These are phyloP conservation scores for Vidua macroura DNA, from an alignment of 2,113 vertebrate genomes.

Conservation along the genomic window DNA sequence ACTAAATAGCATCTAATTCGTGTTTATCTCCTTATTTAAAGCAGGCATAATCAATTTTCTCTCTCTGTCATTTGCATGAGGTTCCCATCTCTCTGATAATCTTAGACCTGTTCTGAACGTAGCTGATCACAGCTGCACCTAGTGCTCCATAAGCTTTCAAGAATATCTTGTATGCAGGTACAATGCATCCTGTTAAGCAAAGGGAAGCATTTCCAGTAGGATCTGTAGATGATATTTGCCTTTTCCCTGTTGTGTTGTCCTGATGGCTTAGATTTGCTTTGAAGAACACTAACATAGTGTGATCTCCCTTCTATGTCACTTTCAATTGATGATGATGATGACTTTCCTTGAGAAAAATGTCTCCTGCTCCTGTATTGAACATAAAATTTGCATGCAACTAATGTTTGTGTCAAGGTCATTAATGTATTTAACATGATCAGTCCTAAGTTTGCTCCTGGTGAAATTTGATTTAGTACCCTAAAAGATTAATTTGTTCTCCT, in stretches of 20 bases:
- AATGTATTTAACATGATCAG: neutral
- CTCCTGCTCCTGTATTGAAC: neutral
- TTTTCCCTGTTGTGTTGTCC: neutral
- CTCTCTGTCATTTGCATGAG: neutral
- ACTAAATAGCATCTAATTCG: neutral
- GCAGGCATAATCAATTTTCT: neutral
- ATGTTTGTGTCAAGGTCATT: neutral
- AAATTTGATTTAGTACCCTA: neutral
- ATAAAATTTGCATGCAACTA: neutral
- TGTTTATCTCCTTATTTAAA: conserved; percentile 9
- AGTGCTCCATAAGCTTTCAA: neutral
- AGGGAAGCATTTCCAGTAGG: neutral
- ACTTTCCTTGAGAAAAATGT: neutral
- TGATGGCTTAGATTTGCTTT: neutral
- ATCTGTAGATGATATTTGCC: neutral
- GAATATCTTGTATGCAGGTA: neutral
- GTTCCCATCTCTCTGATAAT: neutral
- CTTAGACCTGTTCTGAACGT: neutral
- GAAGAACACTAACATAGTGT: neutral
- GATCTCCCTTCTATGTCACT: neutral
- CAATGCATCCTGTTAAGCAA: neutral
- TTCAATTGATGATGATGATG: accelerated
- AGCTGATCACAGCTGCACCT: neutral
- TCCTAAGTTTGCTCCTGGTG: neutral
- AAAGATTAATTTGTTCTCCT: neutral